Evolutionary conservation across 1,140 invertebrate genomes (phyloP).

Genomic region (Nomia melanderi): DNA sequence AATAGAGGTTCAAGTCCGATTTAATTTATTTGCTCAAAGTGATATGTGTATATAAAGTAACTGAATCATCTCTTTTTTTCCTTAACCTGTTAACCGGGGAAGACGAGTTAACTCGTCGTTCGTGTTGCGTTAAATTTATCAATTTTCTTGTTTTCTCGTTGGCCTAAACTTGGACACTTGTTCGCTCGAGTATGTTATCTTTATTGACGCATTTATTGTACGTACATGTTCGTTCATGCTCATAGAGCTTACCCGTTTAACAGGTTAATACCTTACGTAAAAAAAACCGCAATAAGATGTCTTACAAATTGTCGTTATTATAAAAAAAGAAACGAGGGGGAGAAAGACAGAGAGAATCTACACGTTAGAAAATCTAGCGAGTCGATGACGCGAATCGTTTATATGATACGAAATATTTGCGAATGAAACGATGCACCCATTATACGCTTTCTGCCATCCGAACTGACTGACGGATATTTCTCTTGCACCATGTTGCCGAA

Average conservation of each 20-base stretch:
- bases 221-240: too few relatives aligned
- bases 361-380: constrained; percentile 35
- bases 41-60: constrained; percentile 48
- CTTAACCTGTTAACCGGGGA: too few relatives aligned
- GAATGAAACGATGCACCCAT: constrained; percentile 39
- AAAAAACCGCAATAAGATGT: constrained; percentile 45
- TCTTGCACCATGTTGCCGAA: constrained; percentile 34
- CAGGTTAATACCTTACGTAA: constrained; percentile 54
- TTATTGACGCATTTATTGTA: too few relatives aligned
- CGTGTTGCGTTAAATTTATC: too few relatives aligned
- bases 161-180: too few relatives aligned
- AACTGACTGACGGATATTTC: constrained; percentile 20
- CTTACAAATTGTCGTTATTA: constrained; percentile 55
- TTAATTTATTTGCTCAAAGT: constrained; percentile 45
- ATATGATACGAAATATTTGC: constrained; percentile 38
- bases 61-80: constrained; percentile 23
- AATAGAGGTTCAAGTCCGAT: constrained; percentile 19
- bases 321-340: constrained; percentile 3
- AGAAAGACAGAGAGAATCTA: constrained; percentile 16
- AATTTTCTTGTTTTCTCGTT: too few relatives aligned
- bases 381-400: constrained; percentile 46
- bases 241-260: too few relatives aligned
- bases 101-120: too few relatives aligned
- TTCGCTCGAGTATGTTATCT: too few relatives aligned
- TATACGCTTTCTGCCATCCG: constrained; percentile 27